Percentiles rank a stretch among this genome's conserved stretches.
Conservation (phyloP, 2,113 vertebrate genomes). For the Brachionichthys hirsutus region DNA sequence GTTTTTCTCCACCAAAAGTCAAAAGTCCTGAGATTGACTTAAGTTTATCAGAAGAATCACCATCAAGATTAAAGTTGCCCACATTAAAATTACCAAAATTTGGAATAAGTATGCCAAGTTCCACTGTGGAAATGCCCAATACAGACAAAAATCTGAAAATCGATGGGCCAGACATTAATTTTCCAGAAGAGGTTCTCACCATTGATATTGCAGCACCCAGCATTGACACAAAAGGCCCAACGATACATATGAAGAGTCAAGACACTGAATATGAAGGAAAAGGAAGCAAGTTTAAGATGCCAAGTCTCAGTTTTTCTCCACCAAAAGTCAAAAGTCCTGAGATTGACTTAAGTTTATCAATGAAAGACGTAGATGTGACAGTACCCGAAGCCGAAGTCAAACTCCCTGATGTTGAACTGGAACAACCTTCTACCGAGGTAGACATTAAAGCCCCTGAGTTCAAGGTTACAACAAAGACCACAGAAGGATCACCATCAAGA, state of each 20-base stretch:
- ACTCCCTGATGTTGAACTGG: conserved; percentile 16
- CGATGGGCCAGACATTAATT: background rate
- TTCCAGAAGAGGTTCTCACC: background rate
- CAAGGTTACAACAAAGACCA: background rate
- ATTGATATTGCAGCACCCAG: background rate
- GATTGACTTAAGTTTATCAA: conserved; percentile 16
- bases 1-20: background rate
- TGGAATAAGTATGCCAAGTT: conserved; percentile 20
- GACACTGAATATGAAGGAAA: background rate
- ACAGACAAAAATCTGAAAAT: conserved; percentile 18
- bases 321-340: conserved; percentile 18
- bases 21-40: conserved; percentile 20
- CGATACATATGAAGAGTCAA: background rate
- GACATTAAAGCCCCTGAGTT: background rate
- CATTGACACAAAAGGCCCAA: background rate
- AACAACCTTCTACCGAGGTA: background rate
- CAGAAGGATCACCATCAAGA: conserved; percentile 1
- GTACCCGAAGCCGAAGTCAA: conserved; percentile 22
- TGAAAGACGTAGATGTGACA: conserved; percentile 33
- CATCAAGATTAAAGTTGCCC: conserved; percentile 54
- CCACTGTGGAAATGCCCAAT: conserved; percentile 5
- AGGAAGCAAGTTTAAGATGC: conserved; percentile 32
- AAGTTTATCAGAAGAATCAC: conserved; percentile 24
- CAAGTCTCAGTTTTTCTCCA: conserved; percentile 35
- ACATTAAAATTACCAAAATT: conserved; percentile 55